Base-by-base conservation (phyloP, 1,140 invertebrate genomes). In the Battus philenor region DNA sequence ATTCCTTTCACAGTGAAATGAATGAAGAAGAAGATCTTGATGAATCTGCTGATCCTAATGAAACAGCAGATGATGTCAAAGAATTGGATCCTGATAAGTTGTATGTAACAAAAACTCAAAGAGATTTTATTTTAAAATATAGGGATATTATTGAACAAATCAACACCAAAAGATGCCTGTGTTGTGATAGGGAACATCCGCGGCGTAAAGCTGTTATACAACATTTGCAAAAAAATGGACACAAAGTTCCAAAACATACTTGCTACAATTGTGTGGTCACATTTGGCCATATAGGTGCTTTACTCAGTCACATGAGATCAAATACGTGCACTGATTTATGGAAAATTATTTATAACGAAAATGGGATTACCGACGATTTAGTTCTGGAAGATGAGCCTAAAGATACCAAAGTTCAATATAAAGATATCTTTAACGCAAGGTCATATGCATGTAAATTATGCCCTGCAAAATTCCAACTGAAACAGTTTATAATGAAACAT, bases 231-330 rank as follows among this genome's bases (percentile, higher is more conserved):
- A 87, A 87, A 57, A 87, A 85, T 60, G 86, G 86, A 3, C 76
- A 80, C 26, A 86, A 83, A 48, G 81, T 87, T 9, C 86, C 86
- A 8, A 87, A 86, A 44, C 88, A 88, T 51, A 89, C 88, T 1
- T 89, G 88, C 47, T 89, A 89, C 45, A 88, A 88, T 64, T 89
- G 88, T 55, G 86, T 89, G 17, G 75, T 88, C 3, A 88, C 88
- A 0, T 88, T 88, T 48, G 70, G 76, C 4, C 84, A 87, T 49
- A 86, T 87, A 36, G 86, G 86, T 1, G 86, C 86, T 10, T 47
- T 87, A 15, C 67, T 87, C 2, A 86, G 84, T 53, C 86, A 87
- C 51, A 87, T 87, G 84, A 65, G 86, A 36, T 76, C 83, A 8
- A 86, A 87, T 34, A 67, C 68, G 12, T 87, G 86, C 33, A 87